phyloP scores from a whole-genome alignment of 2,113 vertebrate genomes.

The Amphilophus citrinellus region DNA sequence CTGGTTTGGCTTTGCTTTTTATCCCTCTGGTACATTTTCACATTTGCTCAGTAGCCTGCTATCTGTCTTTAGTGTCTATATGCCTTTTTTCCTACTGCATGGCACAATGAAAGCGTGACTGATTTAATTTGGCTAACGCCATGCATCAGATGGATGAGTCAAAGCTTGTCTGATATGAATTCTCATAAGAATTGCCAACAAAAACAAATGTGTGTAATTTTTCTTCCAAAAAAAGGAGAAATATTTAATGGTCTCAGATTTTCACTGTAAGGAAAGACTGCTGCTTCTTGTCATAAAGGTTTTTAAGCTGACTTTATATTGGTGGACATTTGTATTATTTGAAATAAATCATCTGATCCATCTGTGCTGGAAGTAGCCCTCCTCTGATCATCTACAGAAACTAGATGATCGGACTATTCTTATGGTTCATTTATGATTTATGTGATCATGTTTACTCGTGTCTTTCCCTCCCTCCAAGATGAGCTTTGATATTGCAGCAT shows the following conservation, averaged over 20 bases:
- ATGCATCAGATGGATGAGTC: neutral
- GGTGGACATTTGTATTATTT: neutral
- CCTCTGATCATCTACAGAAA: neutral
- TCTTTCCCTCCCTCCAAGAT: too few species aligned
- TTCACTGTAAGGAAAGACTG: neutral
- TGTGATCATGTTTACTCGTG: neutral
- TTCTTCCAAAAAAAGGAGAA: neutral
- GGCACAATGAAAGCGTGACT: conserved; percentile 9
- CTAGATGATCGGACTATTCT: neutral
- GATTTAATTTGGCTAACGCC: neutral
- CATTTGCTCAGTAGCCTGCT: conserved; percentile 29
- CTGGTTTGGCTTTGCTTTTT: neutral
- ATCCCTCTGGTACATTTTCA: neutral
- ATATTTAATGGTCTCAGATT: neutral
- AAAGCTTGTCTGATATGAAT: neutral
- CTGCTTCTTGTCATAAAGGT: neutral
- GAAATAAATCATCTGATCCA: too few species aligned
- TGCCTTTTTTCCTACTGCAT: neutral
- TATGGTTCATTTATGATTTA: neutral
- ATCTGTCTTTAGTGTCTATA: neutral
- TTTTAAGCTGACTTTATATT: neutral
- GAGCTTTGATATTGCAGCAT: neutral
- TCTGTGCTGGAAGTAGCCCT: neutral
- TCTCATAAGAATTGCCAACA: neutral
- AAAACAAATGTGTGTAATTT: neutral